Conservation (phyloP, 2,113 vertebrate genomes). For the Crocuta crocuta region DNA sequence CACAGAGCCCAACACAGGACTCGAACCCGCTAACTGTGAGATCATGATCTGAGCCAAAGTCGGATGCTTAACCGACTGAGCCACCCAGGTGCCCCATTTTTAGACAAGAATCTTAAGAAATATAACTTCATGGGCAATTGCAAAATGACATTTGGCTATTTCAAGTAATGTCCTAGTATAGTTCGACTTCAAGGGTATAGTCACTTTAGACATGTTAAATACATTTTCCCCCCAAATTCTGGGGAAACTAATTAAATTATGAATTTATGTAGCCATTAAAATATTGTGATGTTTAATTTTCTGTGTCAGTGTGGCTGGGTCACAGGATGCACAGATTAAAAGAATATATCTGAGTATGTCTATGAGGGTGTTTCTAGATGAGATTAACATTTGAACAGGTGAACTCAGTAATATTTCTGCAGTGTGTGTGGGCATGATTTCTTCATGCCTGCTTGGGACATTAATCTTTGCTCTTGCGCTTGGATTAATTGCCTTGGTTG, state of each 20-base stretch:
- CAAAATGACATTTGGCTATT: constrained; percentile 24
- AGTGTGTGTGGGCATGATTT: background rate
- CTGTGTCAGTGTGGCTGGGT: background rate
- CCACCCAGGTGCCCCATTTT: background rate
- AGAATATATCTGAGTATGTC: background rate
- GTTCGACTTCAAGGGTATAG: background rate
- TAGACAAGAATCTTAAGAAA: constrained; percentile 4
- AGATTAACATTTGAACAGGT: background rate
- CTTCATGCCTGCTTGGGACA: background rate
- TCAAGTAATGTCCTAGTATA: background rate
- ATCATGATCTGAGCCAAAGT: no score
- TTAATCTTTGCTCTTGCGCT: background rate
- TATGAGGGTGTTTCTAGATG: background rate
- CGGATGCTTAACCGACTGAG: no score
- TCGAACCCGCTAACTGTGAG: no score
- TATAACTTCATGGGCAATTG: background rate
- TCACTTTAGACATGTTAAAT: background rate
- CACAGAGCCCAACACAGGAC: no score
- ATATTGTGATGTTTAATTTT: background rate
- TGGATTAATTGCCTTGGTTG: background rate
- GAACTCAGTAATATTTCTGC: background rate
- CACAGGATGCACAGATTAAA: background rate
- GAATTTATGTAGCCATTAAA: background rate
- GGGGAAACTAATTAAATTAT: background rate
- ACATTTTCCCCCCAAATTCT: background rate